Evolutionary conservation across 2,797 vertebrate species (phyloP).

Genomic region (Danionella dracula): DNA sequence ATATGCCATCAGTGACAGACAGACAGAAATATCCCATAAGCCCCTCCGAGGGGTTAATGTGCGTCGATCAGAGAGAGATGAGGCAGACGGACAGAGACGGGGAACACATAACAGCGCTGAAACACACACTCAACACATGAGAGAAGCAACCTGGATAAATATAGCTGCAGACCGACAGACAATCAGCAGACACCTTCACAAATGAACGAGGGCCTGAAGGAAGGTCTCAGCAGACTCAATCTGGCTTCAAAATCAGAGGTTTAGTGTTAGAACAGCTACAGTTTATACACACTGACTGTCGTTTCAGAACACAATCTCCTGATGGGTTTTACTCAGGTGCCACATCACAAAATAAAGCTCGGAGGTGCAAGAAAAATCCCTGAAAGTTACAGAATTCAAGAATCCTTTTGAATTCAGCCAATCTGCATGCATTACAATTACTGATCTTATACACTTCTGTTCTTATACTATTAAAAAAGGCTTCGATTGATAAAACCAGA

Average conservation of each 20-base stretch:
- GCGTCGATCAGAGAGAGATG: slow-evolving; percentile 62
- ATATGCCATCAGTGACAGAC: slow-evolving; percentile 63
- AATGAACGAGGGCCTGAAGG: not conserved
- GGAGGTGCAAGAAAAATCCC: too few relatives aligned
- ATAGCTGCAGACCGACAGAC: not conserved
- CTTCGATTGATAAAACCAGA: too few relatives aligned
- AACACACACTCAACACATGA: slow-evolving; percentile 6
- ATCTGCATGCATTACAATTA: too few relatives aligned
- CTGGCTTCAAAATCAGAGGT: not conserved
- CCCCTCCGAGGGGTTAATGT: slow-evolving; percentile 66
- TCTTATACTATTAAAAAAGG: too few relatives aligned
- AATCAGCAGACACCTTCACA: not conserved
- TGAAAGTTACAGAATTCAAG: too few relatives aligned
- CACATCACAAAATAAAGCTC: too few relatives aligned
- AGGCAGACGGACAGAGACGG: slow-evolving; percentile 39
- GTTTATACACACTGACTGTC: not conserved
- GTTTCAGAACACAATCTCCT: not conserved
- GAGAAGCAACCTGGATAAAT: not conserved
- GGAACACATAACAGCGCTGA: not conserved
- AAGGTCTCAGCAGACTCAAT: not conserved
- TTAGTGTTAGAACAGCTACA: not conserved
- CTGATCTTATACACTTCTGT: too few relatives aligned
- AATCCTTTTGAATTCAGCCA: too few relatives aligned
- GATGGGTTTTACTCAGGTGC: not conserved
- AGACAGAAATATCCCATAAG: slow-evolving; percentile 70